Evolutionary conservation across 2,113 vertebrate species (phyloP).

Genomic region (Phylloscopus trochilus): DNA sequence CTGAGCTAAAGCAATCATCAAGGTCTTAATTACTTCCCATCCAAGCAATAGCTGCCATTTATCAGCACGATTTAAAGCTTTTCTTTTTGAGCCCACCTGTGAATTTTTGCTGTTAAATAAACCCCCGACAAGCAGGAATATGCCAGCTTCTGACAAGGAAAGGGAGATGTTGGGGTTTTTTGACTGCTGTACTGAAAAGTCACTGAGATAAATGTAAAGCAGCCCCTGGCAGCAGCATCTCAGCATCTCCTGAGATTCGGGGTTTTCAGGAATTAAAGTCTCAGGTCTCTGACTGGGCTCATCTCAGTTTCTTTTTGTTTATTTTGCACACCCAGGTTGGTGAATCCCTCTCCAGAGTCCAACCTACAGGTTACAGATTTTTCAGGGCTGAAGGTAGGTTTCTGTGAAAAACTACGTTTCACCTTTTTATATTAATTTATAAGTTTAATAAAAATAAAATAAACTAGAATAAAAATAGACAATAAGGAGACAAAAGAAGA

Average conservation of each 20-base stretch:
- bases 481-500: no score
- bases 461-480: no score
- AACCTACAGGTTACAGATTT: neutral
- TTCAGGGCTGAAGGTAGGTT: neutral
- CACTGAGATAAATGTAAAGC: neutral
- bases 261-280: neutral
- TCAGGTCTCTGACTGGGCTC: neutral
- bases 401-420: no score
- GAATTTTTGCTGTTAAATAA: neutral
- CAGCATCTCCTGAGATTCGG: fast-evolving
- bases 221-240: neutral
- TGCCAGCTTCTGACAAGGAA: neutral
- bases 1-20: neutral
- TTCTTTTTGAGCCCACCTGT: neutral
- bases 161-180: neutral
- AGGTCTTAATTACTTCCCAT: neutral
- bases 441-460: no score
- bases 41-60: neutral
- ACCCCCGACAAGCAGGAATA: neutral
- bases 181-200: neutral
- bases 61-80: neutral
- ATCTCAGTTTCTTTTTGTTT: neutral
- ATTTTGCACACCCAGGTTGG: neutral
- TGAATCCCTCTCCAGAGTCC: neutral
- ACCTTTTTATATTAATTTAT: no score